phyloP scores from a whole-genome alignment of 2,113 vertebrate genomes.

The Gracilinanus agilis region DNA sequence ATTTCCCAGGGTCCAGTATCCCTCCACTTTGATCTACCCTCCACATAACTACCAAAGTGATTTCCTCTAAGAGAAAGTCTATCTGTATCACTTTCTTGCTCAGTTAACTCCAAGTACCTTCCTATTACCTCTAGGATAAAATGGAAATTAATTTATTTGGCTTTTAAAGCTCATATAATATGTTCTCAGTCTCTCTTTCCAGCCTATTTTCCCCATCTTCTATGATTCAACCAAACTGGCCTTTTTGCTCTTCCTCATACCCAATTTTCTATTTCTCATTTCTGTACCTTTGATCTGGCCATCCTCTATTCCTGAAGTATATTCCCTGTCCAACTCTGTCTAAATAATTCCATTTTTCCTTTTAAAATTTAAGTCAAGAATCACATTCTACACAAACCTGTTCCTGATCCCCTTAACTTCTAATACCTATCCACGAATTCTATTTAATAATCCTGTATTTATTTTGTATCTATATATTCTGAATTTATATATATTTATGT shows the following conservation, averaged over 20 bases:
- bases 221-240: not conserved
- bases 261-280: not conserved
- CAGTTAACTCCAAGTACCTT: too few relatives aligned
- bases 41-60: too few relatives aligned
- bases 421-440: not conserved
- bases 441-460: not conserved
- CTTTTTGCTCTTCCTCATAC: not conserved
- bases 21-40: too few relatives aligned
- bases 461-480: not conserved
- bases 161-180: not conserved
- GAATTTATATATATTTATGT: not conserved
- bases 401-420: not conserved
- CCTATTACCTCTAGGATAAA: too few relatives aligned
- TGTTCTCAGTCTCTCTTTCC: not conserved
- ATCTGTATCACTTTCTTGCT: too few relatives aligned
- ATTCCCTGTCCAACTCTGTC: not conserved
- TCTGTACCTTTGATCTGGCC: not conserved
- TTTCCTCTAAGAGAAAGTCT: too few relatives aligned
- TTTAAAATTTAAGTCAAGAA: not conserved
- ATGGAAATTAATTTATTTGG: not conserved
- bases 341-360: not conserved
- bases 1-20: too few relatives aligned
- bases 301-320: not conserved
- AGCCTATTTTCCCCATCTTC: not conserved
- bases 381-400: not conserved